Conservation (phyloP, 2,113 vertebrate genomes). For the Myocastor coypus region DNA sequence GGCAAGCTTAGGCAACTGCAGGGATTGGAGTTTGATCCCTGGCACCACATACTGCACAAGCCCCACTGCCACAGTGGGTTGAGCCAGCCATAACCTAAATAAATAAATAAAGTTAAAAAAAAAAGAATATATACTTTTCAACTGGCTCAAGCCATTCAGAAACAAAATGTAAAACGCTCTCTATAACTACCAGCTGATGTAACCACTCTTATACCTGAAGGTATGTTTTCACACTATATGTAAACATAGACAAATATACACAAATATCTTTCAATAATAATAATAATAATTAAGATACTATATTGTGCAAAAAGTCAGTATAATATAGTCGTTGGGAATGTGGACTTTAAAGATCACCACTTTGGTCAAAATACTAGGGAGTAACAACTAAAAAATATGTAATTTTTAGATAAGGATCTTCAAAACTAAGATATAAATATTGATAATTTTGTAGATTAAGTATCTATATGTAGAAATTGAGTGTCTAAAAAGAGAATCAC, state of each 20-base stretch:
- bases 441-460: too few species aligned
- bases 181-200: conserved; percentile 13
- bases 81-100: too few species aligned
- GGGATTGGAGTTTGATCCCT: too few species aligned
- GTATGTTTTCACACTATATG: conserved; percentile 30
- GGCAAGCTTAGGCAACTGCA: too few species aligned
- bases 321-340: background rate
- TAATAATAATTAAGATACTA: background rate
- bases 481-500: background rate
- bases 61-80: too few species aligned
- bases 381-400: background rate
- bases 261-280: background rate
- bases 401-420: background rate
- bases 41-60: too few species aligned
- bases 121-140: background rate
- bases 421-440: background rate
- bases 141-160: background rate
- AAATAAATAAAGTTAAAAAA: too few species aligned
- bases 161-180: background rate
- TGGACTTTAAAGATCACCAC: background rate
- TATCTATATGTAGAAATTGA: background rate
- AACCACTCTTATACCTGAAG: conserved; percentile 10
- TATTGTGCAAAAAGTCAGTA: background rate
- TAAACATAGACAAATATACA: background rate
- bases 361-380: background rate